A percentile compares a stretch with the other conserved stretches of the same genome.
phyloP scores from a whole-genome alignment of 2,113 vertebrate genomes.

The Pedetes capensis region DNA sequence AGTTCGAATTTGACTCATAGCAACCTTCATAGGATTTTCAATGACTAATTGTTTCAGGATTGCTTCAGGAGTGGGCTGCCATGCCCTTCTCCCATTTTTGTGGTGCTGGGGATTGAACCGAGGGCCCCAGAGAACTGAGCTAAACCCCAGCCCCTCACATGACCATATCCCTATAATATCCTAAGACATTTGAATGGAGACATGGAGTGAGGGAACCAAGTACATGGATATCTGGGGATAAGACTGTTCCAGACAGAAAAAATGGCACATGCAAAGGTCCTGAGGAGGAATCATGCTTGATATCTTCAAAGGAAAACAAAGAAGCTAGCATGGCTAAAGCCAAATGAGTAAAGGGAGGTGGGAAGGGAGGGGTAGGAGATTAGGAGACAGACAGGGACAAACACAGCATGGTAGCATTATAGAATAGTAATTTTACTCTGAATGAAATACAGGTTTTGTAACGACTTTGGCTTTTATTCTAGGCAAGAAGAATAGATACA shows the following conservation, averaged over 20 bases:
- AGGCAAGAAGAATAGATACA: neutral
- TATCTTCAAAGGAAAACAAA: neutral
- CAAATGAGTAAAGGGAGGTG: neutral
- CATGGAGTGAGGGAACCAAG: neutral
- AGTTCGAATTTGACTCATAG: too few species aligned
- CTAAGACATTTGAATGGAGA: neutral
- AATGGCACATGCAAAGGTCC: neutral
- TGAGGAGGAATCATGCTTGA: neutral
- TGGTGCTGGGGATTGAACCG: too few species aligned
- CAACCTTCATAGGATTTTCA: too few species aligned
- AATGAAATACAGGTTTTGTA: neutral
- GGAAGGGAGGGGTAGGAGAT: neutral
- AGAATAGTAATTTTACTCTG: neutral
- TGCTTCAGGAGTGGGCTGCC: too few species aligned
- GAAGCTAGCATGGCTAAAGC: neutral
- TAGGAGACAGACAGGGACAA: neutral
- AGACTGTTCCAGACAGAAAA: neutral
- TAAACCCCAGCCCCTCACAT: too few species aligned
- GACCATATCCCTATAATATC: neutral
- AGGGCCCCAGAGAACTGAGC: too few species aligned
- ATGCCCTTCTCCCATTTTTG: too few species aligned
- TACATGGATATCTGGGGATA: neutral
- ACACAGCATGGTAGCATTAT: neutral
- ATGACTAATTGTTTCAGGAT: too few species aligned
- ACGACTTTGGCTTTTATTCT: slow-evolving; percentile 28